Evolutionary conservation across 2,888 invertebrate species (phyloP).

Genomic region (Eledona agricola): DNA sequence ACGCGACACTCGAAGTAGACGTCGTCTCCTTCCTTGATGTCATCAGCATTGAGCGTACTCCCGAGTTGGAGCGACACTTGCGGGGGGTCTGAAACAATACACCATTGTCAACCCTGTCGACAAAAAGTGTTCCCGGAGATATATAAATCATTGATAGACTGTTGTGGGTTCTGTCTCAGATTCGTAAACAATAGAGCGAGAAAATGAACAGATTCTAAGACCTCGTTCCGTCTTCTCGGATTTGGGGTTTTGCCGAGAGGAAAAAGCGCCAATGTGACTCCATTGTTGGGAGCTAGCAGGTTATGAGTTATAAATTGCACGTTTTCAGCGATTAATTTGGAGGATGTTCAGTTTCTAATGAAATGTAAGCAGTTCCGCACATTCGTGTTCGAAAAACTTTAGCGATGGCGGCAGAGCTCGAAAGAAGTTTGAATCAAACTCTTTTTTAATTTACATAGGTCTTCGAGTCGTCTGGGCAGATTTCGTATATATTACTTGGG

Average conservation of each 20-base stretch:
- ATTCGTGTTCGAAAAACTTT: no score
- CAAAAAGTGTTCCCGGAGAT: slow-evolving; percentile 50
- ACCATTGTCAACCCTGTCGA: slow-evolving; percentile 42
- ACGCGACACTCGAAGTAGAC: slow-evolving; percentile 94
- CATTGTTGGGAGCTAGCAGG: no score
- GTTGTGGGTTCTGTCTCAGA: slow-evolving; percentile 39
- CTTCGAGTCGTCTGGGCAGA: no score
- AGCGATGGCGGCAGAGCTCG: no score
- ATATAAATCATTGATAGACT: slow-evolving; percentile 58
- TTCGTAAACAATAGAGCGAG: slow-evolving; percentile 44
- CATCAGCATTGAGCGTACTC: slow-evolving; percentile 83
- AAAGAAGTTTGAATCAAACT: no score
- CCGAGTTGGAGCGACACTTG: slow-evolving; percentile 83
- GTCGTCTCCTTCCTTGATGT: slow-evolving; percentile 93
- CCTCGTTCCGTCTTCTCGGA: slow-evolving; percentile 17
- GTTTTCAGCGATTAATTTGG: no score
- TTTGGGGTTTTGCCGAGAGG: slow-evolving; percentile 11
- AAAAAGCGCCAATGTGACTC: slow-evolving; percentile 18
- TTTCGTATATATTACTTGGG: no score
- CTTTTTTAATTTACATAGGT: no score
- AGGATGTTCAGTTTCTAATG: no score
- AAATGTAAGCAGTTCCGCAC: no score
- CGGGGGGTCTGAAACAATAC: slow-evolving; percentile 77
- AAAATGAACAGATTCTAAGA: slow-evolving; percentile 43
- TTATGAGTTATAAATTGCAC: no score